A percentile compares a stretch with the other conserved stretches of the same genome.
Conservation (phyloP, 2,888 invertebrate genomes). For the Brenthis ino region DNA sequence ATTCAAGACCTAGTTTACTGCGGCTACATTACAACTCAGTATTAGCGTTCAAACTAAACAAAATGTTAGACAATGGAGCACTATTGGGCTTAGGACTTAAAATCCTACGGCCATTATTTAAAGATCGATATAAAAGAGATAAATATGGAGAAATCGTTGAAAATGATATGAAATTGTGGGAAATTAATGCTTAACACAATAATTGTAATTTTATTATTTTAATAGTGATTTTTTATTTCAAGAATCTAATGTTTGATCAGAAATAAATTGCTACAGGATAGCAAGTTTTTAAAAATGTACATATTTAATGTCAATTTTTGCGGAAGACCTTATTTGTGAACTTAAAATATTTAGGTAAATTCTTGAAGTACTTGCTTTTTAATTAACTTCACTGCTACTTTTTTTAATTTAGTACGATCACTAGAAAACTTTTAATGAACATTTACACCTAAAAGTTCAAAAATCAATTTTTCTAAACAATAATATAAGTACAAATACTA, state of each 20-base stretch:
- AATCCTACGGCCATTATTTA: conserved; percentile 88
- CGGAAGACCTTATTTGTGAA: too few species aligned
- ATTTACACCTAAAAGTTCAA: too few species aligned
- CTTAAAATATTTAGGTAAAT: too few species aligned
- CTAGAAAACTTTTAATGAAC: too few species aligned
- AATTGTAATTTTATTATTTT: neutral
- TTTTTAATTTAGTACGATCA: too few species aligned
- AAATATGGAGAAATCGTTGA: conserved; percentile 93
- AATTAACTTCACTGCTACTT: too few species aligned
- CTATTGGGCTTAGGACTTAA: conserved; percentile 88
- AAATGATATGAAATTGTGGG: conserved; percentile 93
- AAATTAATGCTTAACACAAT: conserved; percentile 67
- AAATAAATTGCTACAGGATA: too few species aligned
- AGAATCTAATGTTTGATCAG: neutral
- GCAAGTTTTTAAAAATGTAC: too few species aligned
- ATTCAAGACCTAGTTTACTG: conserved; percentile 89
- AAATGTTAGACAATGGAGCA: conserved; percentile 88
- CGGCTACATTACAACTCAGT: conserved; percentile 89
- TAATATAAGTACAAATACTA: too few species aligned
- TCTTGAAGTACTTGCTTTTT: too few species aligned
- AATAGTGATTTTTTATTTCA: neutral
- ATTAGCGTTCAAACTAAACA: conserved; percentile 86
- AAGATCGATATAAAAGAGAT: conserved; percentile 84
- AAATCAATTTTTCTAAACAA: too few species aligned
- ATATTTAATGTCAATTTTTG: too few species aligned